Percentiles rank a stretch among this genome's conserved stretches.
Evolutionary conservation across 2,797 vertebrate species (phyloP).

Genomic region (Sebastes diaconus): DNA sequence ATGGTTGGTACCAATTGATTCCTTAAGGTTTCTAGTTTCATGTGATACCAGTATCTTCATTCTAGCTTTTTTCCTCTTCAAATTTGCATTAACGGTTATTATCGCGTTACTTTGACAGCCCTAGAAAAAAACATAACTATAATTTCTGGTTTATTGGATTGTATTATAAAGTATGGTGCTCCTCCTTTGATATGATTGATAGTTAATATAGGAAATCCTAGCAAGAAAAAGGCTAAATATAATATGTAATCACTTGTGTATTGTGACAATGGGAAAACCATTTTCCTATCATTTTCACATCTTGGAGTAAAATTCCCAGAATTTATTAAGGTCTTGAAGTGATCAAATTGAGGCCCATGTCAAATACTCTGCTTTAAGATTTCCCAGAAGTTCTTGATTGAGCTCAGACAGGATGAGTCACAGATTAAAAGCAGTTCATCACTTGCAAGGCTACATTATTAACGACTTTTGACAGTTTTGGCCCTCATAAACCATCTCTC

Average conservation of each 20-base stretch:
- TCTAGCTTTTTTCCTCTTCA: too few species aligned
- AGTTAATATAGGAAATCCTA: too few species aligned
- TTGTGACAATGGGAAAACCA: neutral
- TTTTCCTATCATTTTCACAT: neutral
- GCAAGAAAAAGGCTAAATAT: neutral
- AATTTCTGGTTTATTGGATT: neutral
- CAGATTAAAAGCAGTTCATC: slow-evolving; percentile 25
- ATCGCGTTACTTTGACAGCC: accelerated
- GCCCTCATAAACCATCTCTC: neutral
- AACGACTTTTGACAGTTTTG: neutral
- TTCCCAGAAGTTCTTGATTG: neutral
- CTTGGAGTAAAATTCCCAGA: neutral
- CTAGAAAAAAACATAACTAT: neutral
- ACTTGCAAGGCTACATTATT: neutral
- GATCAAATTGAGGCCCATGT: neutral
- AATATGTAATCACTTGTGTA: neutral
- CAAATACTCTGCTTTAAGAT: neutral
- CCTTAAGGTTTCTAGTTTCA: too few species aligned
- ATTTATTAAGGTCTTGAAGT: neutral
- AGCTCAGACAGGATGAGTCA: neutral
- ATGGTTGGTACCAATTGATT: too few species aligned
- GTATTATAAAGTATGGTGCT: neutral
- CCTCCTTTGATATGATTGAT: neutral
- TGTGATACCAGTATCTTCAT: too few species aligned
- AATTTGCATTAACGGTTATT: too few species aligned